Percentiles rank a stretch among this genome's conserved stretches.
Conservation (phyloP, 2,113 vertebrate species). For the Tauraco erythrolophus region DNA sequence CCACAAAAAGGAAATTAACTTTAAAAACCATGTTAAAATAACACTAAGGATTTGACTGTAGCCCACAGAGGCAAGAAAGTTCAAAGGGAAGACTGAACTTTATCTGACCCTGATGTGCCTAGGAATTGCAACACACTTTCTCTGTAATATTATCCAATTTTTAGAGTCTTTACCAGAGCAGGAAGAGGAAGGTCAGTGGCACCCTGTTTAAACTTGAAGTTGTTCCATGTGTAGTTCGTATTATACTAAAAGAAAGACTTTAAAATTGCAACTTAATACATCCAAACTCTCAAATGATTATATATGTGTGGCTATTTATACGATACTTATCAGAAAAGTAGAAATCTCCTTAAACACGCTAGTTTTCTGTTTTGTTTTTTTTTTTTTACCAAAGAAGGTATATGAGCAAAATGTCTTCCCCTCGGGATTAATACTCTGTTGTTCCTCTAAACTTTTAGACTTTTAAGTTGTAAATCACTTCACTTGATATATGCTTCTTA, state of each 20-base stretch:
- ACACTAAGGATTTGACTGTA: slow-evolving; percentile 8
- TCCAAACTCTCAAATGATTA: background rate
- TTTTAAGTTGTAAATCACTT: background rate
- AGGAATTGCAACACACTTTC: slow-evolving; percentile 29
- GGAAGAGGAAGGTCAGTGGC: slow-evolving; percentile 22
- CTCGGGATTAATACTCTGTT: background rate
- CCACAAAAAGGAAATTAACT: slow-evolving; percentile 69
- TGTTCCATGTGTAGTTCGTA: background rate
- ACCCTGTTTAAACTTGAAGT: background rate
- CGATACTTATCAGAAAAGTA: background rate
- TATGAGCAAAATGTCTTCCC: background rate
- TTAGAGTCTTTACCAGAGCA: background rate
- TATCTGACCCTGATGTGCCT: slow-evolving; percentile 45
- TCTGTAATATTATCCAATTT: background rate
- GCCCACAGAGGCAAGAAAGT: slow-evolving; percentile 30
- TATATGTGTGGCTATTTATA: background rate
- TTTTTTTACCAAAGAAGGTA: background rate
- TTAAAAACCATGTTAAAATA: slow-evolving; percentile 57
- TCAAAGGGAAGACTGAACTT: slow-evolving; percentile 68
- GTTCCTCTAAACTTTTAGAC: background rate
- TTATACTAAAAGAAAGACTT: background rate
- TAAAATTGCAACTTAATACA: background rate
- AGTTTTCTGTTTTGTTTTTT: background rate
- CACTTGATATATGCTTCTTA: background rate
- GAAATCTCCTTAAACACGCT: background rate